These are phyloP conservation scores for Sinelater perroti DNA, from an alignment of 2,888 invertebrate genomes.

Conservation along the genomic window DNA sequence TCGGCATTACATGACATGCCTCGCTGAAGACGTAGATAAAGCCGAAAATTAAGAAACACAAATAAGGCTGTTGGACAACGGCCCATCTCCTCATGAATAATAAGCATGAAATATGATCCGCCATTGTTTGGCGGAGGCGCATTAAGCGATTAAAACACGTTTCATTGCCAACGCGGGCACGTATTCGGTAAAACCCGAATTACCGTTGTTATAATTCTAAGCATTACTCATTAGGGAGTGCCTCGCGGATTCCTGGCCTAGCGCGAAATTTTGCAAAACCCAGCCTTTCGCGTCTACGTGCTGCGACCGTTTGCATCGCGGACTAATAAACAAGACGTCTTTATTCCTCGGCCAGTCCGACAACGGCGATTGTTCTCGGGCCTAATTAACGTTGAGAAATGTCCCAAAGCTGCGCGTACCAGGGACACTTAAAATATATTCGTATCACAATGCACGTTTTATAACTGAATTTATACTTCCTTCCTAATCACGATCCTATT, in stretches of 20 bases:
- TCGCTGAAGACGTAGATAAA: slow-evolving; percentile 22
- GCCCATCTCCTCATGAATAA: slow-evolving; percentile 32
- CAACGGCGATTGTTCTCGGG: not conserved
- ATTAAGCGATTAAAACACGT: slow-evolving; percentile 41
- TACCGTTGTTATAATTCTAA: slow-evolving; percentile 43
- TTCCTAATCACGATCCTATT: slow-evolving; percentile 5
- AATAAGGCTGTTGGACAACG: slow-evolving; percentile 30
- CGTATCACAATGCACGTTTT: too few relatives aligned
- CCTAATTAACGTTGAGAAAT: slow-evolving; percentile 5
- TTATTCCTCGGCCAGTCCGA: slow-evolving; percentile 1
- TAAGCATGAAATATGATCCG: slow-evolving; percentile 32
- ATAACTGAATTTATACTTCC: slow-evolving; percentile 1
- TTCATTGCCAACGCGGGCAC: slow-evolving; percentile 38
- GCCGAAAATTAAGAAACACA: slow-evolving; percentile 29
- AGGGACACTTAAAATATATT: too few relatives aligned
- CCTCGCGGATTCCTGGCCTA: slow-evolving; percentile 26
- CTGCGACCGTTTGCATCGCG: slow-evolving; percentile 2
- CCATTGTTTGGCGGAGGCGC: slow-evolving; percentile 32
- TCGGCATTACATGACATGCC: slow-evolving; percentile 21
- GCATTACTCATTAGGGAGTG: slow-evolving; percentile 44
- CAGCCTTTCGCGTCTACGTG: slow-evolving; percentile 1
- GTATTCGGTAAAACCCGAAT: slow-evolving; percentile 44
- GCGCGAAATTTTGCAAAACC: slow-evolving; percentile 7
- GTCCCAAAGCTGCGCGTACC: too few relatives aligned
- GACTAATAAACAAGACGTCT: slow-evolving; percentile 8